These are phyloP conservation scores for Bubalus kerabau DNA, from an alignment of 2,113 vertebrate species.

Conservation along the genomic window DNA sequence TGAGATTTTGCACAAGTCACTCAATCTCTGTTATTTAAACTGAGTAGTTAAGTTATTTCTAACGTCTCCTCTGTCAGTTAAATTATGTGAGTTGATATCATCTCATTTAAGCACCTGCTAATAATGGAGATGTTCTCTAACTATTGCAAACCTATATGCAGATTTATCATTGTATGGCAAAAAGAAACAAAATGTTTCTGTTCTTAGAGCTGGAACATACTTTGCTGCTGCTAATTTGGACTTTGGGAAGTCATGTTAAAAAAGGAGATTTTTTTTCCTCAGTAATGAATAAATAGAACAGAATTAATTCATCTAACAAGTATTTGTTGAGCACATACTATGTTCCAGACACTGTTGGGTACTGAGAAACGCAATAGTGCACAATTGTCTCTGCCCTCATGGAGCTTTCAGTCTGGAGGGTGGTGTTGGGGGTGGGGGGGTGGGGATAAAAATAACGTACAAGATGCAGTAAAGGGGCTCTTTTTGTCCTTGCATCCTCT, in stretches of 20 bases:
- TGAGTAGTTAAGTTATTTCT: not conserved
- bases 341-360: not conserved
- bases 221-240: not conserved
- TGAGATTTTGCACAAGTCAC: not conserved
- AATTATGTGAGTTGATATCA: not conserved
- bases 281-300: not conserved
- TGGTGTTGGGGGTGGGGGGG: not conserved
- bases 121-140: not conserved
- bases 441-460: not conserved
- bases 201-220: not conserved
- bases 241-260: not conserved
- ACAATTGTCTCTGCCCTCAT: not conserved
- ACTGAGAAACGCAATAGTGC: not conserved
- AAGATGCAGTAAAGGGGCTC: not conserved
- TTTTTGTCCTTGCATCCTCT: not conserved
- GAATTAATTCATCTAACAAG: not conserved
- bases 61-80: not conserved
- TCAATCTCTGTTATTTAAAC: conserved; percentile 21
- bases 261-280: not conserved
- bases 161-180: not conserved
- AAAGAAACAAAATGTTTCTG: not conserved
- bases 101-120: not conserved
- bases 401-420: not conserved
- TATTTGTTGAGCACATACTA: not conserved
- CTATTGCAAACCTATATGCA: not conserved